These are phyloP conservation scores for Eilema sororculum DNA, from an alignment of 2,888 invertebrate species.

Conservation along the genomic window DNA sequence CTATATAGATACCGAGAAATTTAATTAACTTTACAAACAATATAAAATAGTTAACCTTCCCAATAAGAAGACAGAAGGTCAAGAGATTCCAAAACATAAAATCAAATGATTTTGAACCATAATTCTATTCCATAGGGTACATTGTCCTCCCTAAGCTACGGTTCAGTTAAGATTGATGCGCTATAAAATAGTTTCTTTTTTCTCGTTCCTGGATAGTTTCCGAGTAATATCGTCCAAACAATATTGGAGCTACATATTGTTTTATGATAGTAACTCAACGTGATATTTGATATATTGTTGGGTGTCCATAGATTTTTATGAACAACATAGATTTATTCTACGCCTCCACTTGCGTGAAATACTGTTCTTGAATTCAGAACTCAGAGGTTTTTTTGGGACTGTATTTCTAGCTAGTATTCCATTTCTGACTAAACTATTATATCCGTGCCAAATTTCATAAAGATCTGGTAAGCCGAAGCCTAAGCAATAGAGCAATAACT, in stretches of 20 bases:
- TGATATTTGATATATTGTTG: slow-evolving; percentile 35
- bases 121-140: slow-evolving; percentile 1
- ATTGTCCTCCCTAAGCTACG: slow-evolving; percentile 12
- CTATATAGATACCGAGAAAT: slow-evolving; percentile 14
- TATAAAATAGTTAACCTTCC: slow-evolving; percentile 24
- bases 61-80: slow-evolving; percentile 36
- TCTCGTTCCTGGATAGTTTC: slow-evolving; percentile 31
- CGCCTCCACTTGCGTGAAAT: slow-evolving; percentile 10
- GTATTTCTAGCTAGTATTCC: too few relatives aligned
- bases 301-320: not conserved
- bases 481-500: too few relatives aligned
- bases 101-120: slow-evolving; percentile 20
- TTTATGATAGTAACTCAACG: slow-evolving; percentile 43
- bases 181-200: slow-evolving; percentile 37
- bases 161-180: slow-evolving; percentile 38
- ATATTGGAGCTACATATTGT: slow-evolving; percentile 48
- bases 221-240: slow-evolving; percentile 42
- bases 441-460: too few relatives aligned
- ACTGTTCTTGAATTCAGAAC: too few relatives aligned
- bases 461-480: too few relatives aligned
- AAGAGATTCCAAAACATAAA: not conserved
- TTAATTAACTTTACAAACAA: slow-evolving; percentile 36
- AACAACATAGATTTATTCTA: slow-evolving; percentile 21
- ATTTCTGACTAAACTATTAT: too few relatives aligned
- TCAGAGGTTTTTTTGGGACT: too few relatives aligned